Evolutionary conservation across 2,113 vertebrate genomes (phyloP), one percentile per base, ranked within the genome.

Genomic region (Halichoeres trimaculatus): DNA sequence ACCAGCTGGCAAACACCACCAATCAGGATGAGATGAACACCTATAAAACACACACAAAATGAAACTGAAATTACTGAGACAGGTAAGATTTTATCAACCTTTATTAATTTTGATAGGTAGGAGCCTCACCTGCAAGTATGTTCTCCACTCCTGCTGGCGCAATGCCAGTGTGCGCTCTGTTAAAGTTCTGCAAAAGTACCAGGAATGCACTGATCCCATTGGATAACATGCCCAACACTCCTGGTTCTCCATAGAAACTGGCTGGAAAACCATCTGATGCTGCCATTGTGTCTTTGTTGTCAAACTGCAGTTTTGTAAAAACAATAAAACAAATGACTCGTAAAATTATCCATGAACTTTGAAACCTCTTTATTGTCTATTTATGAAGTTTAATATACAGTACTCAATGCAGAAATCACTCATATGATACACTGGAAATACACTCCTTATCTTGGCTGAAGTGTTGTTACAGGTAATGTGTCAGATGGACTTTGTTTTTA

Each of bases 191-290:
- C 70, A 97, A 92, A 76, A 96, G 93, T 10, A 97, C 94, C 0
- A 96, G 92, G 87, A 96, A 95, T 24, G 96, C 96, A 22, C 96
- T 96, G 80, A 96, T 94, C 57, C 96, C 95, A 5, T 97, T 97
- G 1, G 95, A 91, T 0, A 97, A 80, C 76, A 97, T 93, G 16
- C 96, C 96, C 69, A 97, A 88, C 56, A 95, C 95, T 0, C 94
- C 95, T 0, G 96, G 96, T 55, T 97, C 96, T 0, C 95, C 94
- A 85, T 97, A 97, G 72, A 96, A 96, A 80, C 96, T 94, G 2
- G 96, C 95, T 0, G 96, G 94, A n/a, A 97, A 97, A 0, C 94
- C 96, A 10, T 76, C 85, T 2, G 74, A 1, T 43, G 86, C 83
- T n/a, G 76, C 88, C 95, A 96, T 96, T 36, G 26, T 66, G n/a